These are phyloP conservation scores for Clamator glandarius DNA, from an alignment of 2,797 vertebrate species.

Conservation along the genomic window DNA sequence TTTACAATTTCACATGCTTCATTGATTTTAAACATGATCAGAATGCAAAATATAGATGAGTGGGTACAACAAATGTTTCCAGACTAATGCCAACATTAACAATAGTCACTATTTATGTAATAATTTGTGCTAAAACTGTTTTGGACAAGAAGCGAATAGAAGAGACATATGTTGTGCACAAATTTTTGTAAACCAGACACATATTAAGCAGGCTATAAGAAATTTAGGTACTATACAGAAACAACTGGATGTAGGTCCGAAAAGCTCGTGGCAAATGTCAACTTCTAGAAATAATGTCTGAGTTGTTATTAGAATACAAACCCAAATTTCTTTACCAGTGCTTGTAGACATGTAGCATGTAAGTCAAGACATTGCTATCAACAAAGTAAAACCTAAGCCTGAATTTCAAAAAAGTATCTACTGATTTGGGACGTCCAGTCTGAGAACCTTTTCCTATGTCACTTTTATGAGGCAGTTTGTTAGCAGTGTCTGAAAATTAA, in stretches of 20 bases:
- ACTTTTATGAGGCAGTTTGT: not conserved
- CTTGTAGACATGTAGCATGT: not conserved
- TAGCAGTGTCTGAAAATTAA: not conserved
- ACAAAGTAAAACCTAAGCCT: not conserved
- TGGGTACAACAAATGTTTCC: conserved; percentile 23
- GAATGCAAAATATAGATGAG: conserved; percentile 36
- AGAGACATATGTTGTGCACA: not conserved
- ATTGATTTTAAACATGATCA: conserved; percentile 39
- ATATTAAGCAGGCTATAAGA: not conserved
- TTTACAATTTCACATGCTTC: conserved; percentile 25
- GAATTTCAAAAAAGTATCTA: not conserved
- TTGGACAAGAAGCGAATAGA: conserved; percentile 8
- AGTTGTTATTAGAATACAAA: not conserved
- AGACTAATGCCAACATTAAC: conserved; percentile 49
- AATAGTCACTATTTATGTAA: conserved; percentile 25
- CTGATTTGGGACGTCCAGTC: not conserved
- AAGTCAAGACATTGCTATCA: not conserved
- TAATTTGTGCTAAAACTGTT: conserved; percentile 30
- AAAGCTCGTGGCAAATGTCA: not conserved
- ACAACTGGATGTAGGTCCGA: not conserved
- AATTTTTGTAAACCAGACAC: conserved; percentile 10
- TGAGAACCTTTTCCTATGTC: not conserved
- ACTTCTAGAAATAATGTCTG: not conserved
- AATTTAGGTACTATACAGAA: not conserved
- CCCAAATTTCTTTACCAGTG: not conserved